Conservation (phyloP, 2,888 invertebrate species). For the Dynastes maya region DNA sequence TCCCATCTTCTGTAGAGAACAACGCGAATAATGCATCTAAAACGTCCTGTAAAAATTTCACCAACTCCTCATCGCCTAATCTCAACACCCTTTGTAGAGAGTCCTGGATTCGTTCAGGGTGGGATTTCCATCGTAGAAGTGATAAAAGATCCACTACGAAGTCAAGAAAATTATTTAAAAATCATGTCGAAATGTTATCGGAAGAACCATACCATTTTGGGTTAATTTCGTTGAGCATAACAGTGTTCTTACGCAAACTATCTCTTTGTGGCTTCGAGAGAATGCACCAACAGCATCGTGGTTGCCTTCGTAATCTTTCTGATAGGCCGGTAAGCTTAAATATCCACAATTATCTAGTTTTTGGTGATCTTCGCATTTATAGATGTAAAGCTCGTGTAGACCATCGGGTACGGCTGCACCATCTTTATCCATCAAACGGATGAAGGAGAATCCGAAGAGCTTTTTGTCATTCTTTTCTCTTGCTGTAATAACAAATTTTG, state of each 20-base stretch:
- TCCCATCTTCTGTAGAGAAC: constrained; percentile 94
- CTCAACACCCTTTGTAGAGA: constrained; percentile 86
- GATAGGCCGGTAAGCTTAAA: constrained; percentile 77
- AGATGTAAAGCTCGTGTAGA: constrained; percentile 90
- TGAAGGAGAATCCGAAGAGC: constrained; percentile 92
- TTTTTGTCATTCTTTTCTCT: constrained; percentile 93
- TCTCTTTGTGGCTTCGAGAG: constrained; percentile 88
- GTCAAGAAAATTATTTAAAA: neutral
- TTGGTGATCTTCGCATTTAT: constrained; percentile 90
- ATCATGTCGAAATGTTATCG: too few relatives aligned
- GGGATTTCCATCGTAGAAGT: constrained; percentile 92
- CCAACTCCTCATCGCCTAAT: constrained; percentile 91
- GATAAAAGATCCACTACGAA: constrained; percentile 86
- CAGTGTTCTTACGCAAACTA: constrained; percentile 85
- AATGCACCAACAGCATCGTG: constrained; percentile 75
- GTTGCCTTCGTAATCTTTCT: constrained; percentile 77
- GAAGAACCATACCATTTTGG: constrained; percentile 81
- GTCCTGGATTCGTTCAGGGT: constrained; percentile 89
- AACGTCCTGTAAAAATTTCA: constrained; percentile 95
- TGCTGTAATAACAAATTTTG: constrained; percentile 72
- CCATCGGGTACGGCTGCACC: constrained; percentile 93
- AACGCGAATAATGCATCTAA: constrained; percentile 94
- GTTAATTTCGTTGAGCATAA: constrained; percentile 97
- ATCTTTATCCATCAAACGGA: constrained; percentile 91
- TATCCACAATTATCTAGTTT: constrained; percentile 80